Base-by-base conservation (phyloP, 2,113 vertebrate species). In the Tetraodon nigroviridis region DNA sequence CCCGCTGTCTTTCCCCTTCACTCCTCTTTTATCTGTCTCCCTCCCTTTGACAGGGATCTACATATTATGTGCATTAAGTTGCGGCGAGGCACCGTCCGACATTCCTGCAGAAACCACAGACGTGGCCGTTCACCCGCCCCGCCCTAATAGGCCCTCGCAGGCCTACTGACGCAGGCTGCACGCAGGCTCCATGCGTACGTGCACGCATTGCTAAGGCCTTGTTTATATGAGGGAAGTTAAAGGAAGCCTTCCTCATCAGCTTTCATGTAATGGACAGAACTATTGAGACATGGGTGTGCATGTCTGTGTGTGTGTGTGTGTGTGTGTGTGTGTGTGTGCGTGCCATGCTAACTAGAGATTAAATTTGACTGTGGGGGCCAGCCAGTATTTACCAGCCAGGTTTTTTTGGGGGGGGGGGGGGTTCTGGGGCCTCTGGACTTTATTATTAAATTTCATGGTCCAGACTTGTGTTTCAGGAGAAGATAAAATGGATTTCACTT, bases 181-280 rank as follows among this genome's bases (percentile, higher is more conserved):
- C n/a, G 16, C 47, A 13, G 49, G 21, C 53, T 27, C 24, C 24
- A 21, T 18, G 37, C 15, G 51, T 18, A 17, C 40, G 49, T 59
- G 44, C 42, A 52, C 66, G 71, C 61, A 68, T 55, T 58, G 55
- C 57, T 52, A 57, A 67, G 62, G 67, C 57, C 37, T 7, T 69
- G 62, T 81, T 82, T 79, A 75, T 73, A 63, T 83, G 67, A 64
- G 66, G 84, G 84, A 86, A 86, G 73, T 80, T 81, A 86, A 85
- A 86, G 74, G 77, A 74, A 60, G 56, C 58, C 82, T 87, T 83
- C 81, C 79, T 82, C 78, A 72, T 83, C 63, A 60, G 21, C 55
- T 65, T 32, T 64, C 50, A 45, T 67, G 55, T 47, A 51, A 54
- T 15, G 60, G 37, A 55, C 40, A 48, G 56, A 71, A 61, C 50